Conservation (phyloP, 2,888 invertebrate species). For the Brenthis ino region DNA sequence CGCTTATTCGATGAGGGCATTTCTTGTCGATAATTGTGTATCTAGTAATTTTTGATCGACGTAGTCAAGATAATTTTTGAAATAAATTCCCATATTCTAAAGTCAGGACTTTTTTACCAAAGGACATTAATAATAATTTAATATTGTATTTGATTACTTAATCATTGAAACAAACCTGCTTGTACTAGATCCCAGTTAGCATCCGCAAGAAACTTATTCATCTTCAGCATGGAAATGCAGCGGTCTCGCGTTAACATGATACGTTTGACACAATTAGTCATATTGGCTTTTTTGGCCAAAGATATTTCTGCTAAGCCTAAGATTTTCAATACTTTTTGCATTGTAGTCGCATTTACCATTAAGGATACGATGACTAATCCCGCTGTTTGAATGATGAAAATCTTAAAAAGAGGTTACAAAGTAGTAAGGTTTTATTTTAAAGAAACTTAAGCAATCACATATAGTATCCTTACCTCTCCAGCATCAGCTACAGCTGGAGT, state of each 20-base stretch:
- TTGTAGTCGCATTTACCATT: slow-evolving; percentile 82
- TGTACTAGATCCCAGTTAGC: slow-evolving; percentile 84
- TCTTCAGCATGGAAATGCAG: slow-evolving; percentile 81
- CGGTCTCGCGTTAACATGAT: slow-evolving; percentile 73
- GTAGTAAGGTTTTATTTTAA: not conserved
- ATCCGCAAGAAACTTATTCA: slow-evolving; percentile 84
- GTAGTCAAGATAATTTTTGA: too few species aligned
- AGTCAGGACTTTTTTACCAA: too few species aligned
- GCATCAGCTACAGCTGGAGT: slow-evolving; percentile 60
- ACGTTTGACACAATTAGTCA: slow-evolving; percentile 80
- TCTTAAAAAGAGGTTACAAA: slow-evolving; percentile 45
- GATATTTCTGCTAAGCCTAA: slow-evolving; percentile 79
- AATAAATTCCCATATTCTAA: too few species aligned
- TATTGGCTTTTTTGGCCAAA: slow-evolving; percentile 77
- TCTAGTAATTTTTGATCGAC: too few species aligned
- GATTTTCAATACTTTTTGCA: slow-evolving; percentile 72
- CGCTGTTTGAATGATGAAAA: slow-evolving; percentile 81
- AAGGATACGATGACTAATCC: slow-evolving; percentile 82
- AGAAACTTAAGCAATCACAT: not conserved
- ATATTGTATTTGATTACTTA: not conserved
- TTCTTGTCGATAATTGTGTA: too few species aligned
- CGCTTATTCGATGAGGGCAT: too few species aligned
- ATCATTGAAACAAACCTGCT: slow-evolving; percentile 49
- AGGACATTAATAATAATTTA: too few species aligned
- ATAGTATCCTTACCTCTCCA: slow-evolving; percentile 56